Evolutionary conservation across 2,797 vertebrate species (phyloP).

Genomic region (Diplodus puntazzo): DNA sequence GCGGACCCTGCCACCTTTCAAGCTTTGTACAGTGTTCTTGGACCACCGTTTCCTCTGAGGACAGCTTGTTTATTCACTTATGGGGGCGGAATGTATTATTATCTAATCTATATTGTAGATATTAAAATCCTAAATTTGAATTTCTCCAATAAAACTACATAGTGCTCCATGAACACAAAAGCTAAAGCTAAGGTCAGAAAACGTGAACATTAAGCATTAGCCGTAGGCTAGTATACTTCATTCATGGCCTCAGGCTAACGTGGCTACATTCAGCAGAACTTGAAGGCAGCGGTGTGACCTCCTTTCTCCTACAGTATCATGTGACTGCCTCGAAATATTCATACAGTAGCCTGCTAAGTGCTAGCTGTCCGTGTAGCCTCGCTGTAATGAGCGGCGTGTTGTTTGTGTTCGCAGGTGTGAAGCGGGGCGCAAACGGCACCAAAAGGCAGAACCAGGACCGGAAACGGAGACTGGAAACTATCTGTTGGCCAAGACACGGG

Average conservation of each 20-base stretch:
- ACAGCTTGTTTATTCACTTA: too few relatives aligned
- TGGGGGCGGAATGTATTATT: too few relatives aligned
- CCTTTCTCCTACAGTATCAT: background rate
- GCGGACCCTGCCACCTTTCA: too few relatives aligned
- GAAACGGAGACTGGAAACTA: background rate
- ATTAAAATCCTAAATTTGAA: too few relatives aligned
- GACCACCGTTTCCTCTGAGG: too few relatives aligned
- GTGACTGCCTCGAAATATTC: conserved; percentile 3
- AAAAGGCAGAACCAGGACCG: background rate
- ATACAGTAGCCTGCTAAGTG: background rate
- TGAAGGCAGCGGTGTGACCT: conserved; percentile 9
- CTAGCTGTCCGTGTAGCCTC: background rate
- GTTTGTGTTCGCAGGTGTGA: conserved; percentile 38
- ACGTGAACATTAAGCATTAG: background rate
- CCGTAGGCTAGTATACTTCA: too few relatives aligned
- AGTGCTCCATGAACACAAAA: background rate
- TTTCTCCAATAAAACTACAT: too few relatives aligned
- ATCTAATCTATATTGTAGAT: too few relatives aligned
- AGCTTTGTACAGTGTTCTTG: too few relatives aligned
- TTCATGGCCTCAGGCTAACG: background rate
- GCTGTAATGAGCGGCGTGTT: rapidly evolving
- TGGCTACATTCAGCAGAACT: background rate
- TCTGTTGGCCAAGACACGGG: background rate
- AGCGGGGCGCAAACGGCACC: background rate
- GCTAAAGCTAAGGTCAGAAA: background rate